These are phyloP conservation scores for Coregonus suidteri DNA, from an alignment of 2,797 vertebrate genomes.

Conservation along the genomic window DNA sequence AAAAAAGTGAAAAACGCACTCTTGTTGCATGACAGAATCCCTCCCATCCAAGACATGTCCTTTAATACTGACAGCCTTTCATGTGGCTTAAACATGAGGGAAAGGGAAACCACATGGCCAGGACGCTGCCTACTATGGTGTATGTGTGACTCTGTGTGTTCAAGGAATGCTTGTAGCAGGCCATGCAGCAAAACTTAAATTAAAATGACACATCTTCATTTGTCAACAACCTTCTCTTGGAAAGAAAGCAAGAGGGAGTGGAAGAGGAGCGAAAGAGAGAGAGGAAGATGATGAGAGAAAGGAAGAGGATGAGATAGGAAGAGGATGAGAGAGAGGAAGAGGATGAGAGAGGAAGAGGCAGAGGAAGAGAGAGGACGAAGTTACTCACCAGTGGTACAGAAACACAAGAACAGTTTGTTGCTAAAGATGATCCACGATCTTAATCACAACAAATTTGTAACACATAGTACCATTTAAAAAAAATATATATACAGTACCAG, in stretches of 20 bases:
- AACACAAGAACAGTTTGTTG: background rate
- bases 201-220: constrained; percentile 73
- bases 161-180: constrained; percentile 55
- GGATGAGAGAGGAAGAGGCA: background rate
- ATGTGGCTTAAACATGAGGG: constrained; percentile 82
- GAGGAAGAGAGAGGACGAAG: background rate
- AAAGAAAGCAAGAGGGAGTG: constrained; percentile 36
- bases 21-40: constrained; percentile 84
- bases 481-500: too few relatives aligned
- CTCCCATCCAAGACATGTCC: constrained; percentile 84
- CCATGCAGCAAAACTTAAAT: constrained; percentile 63
- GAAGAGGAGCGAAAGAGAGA: background rate
- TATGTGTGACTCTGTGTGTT: constrained; percentile 25
- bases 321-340: background rate
- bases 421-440: constrained; percentile 1
- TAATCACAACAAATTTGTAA: too few relatives aligned
- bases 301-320: background rate
- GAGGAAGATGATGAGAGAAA: background rate
- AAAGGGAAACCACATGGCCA: constrained; percentile 70
- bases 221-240: constrained; percentile 71
- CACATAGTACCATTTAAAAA: too few relatives aligned
- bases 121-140: constrained; percentile 70
- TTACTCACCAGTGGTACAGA: background rate
- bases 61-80: constrained; percentile 81
- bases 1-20: constrained; percentile 76